Base-by-base conservation (phyloP, 2,888 invertebrate species). In the Zhengitettix transpicula region DNA sequence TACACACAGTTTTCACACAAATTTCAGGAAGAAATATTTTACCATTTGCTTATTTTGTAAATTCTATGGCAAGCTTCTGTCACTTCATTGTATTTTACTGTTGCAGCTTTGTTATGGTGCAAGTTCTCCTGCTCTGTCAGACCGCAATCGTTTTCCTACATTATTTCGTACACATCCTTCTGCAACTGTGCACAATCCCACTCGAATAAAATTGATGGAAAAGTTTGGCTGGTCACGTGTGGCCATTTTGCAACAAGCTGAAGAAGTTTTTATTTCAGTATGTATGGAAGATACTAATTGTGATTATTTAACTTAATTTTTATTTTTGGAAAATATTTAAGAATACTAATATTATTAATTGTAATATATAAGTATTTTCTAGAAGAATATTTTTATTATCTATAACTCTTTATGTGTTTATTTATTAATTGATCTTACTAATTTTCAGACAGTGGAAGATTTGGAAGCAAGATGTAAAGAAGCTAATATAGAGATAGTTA, bases 81-180 rank as follows among this genome's bases (percentile, higher is more conserved):
- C 10, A 17, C 9, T 16, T 17, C 54, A 28, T 17, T n/a, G 1
- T 52, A 10, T 65, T 64, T n/a, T 65, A 61, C 67, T 65, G 52
- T 73, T 75, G 41, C 77, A 98, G 97, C 78, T 99, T 44, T 98
- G 98, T 70, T 99, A 99, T 74, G 99, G 99, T 55, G 97, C 98
- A 42, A 97, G 96, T 68, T 97, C 97, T 57, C 99, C 99, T 10
- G 99, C 99, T 8, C 77, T 99, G 58, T 98, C 98, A 44, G 95
- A 99, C 76, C 84, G 98, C 59, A 88, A 91, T 67, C 83, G 99
- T 58, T 99, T 99, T 73, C 97, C 97, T 15, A 99, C 98, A 10
- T 81, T 99, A 66, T 99, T 99, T 77, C 85, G 99, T 60, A 99
- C 99, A 0, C 99, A 99, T 76, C 99, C 99, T 2, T 98, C 98